Base-by-base conservation (phyloP, 1,140 invertebrate species). In the Gerris buenoi region DNA sequence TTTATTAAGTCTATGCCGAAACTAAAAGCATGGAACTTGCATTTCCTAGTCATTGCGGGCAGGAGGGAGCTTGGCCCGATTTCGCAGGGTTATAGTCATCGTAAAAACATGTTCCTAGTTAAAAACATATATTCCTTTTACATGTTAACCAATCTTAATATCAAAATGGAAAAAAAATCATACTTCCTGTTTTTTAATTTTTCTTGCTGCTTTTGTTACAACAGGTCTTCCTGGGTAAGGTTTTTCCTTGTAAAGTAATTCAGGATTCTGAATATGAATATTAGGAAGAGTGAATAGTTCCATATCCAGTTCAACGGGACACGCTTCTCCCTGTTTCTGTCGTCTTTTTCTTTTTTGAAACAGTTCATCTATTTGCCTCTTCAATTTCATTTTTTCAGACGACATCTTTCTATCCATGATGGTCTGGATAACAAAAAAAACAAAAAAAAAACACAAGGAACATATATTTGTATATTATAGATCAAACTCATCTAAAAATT, bases 251-350 rank as follows among this genome's bases (percentile, higher is more conserved):
- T 57, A 59, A 14, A 64, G 15, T 29, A 65, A 27, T 23, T 64
- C 63, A 2, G 63, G 46, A 23, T 60, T 57, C 13, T 46, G 27
- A 56, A 65, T 68, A 25, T 65, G n/a, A 27, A 63, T 56, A 46
- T 65, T 65, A 1, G 67, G 67, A 13, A 65, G 29, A 13, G 27
- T 57, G 63, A 65, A 68, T n/a, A 68, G 61, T 25, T 68, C 67
- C 33, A 62, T 60, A 22, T 67, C 58, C 15, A 67, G 15, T 27
- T 67, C 65, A 23, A 18, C 33, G n/a, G 18, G 27, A 56, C n/a
- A 59, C 23, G 26, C 59, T 2, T 2, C 65, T 56, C n/a, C 46
- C 10, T 10, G 46, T 10, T 56, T 56, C n/a, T n/a, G 46, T 13
- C 46, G n/a, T 56, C 46, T 10, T n/a, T 56, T 56, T 56, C 46